These are phyloP conservation scores for Morpho achilles DNA, from an alignment of 2,888 invertebrate genomes.

Conservation along the genomic window DNA sequence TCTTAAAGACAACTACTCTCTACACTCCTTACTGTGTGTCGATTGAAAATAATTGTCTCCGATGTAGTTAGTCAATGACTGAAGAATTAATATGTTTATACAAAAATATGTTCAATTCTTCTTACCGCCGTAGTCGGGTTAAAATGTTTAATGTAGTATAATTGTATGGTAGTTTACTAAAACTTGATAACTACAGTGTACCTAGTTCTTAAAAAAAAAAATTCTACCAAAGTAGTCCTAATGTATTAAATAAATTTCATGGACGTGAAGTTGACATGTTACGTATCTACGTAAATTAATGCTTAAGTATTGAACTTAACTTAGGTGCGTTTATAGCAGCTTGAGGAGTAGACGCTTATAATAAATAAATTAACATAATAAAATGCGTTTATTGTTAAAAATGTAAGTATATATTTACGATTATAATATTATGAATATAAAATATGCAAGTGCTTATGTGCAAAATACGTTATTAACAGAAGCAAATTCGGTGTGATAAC, in stretches of 20 bases:
- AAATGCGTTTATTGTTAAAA: slow-evolving; percentile 4
- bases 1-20: too few species aligned
- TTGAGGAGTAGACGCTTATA: slow-evolving; percentile 30
- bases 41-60: too few species aligned
- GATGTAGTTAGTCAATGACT: too few species aligned
- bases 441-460: slow-evolving; percentile 11
- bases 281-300: slow-evolving; percentile 5
- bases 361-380: slow-evolving; percentile 22
- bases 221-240: not conserved
- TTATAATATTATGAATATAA: slow-evolving; percentile 16
- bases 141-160: too few species aligned
- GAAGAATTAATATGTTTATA: too few species aligned
- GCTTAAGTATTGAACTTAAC: slow-evolving; percentile 18
- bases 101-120: too few species aligned
- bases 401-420: slow-evolving; percentile 22
- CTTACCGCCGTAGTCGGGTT: too few species aligned
- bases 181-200: not conserved
- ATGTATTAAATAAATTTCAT: not conserved
- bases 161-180: not conserved
- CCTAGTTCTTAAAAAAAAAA: slow-evolving; percentile 1
- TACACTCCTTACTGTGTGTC: too few species aligned
- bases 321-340: slow-evolving; percentile 17
- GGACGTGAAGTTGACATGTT: not conserved
- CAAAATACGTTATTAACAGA: slow-evolving; percentile 24
- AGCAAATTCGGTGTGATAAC: slow-evolving; percentile 14